phyloP scores from a whole-genome alignment of 2,888 invertebrate genomes.

The Dynastes maya region DNA sequence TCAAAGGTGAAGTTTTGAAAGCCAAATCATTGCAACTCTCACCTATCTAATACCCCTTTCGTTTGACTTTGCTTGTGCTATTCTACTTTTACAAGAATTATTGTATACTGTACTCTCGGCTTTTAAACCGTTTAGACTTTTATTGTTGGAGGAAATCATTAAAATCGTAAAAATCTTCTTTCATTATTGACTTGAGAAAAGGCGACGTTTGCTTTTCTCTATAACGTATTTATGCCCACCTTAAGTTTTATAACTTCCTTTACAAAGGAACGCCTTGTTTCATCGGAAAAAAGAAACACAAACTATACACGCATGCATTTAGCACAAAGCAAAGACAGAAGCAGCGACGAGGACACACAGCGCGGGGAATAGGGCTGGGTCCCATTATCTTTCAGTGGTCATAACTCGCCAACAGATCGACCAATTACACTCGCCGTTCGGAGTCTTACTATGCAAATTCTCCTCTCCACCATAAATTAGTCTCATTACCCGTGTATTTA shows the following conservation, averaged over 20 bases:
- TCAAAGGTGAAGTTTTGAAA: no score
- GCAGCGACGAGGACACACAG: slow-evolving; percentile 15
- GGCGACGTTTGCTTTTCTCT: neutral
- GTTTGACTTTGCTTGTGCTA: no score
- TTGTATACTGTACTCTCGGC: no score
- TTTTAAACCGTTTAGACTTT: no score
- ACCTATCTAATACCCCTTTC: no score
- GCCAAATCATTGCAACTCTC: no score
- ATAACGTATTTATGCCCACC: neutral
- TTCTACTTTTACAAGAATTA: no score
- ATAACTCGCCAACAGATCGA: slow-evolving; percentile 58
- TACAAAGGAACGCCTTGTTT: no score
- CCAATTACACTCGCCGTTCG: slow-evolving; percentile 59
- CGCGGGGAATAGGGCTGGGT: slow-evolving; percentile 41
- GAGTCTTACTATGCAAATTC: slow-evolving; percentile 63
- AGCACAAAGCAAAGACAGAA: slow-evolving; percentile 31
- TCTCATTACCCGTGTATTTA: slow-evolving; percentile 65
- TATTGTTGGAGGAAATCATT: neutral
- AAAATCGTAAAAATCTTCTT: no score
- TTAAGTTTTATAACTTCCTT: no score
- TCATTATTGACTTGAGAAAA: no score
- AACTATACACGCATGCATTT: slow-evolving; percentile 1
- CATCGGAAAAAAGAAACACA: no score
- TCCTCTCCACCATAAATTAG: slow-evolving; percentile 64
- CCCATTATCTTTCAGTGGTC: slow-evolving; percentile 59